A percentile compares a stretch with the other conserved stretches of the same genome.
Evolutionary conservation across 2,797 vertebrate genomes (phyloP).

Genomic region (Rachycentron canadum): DNA sequence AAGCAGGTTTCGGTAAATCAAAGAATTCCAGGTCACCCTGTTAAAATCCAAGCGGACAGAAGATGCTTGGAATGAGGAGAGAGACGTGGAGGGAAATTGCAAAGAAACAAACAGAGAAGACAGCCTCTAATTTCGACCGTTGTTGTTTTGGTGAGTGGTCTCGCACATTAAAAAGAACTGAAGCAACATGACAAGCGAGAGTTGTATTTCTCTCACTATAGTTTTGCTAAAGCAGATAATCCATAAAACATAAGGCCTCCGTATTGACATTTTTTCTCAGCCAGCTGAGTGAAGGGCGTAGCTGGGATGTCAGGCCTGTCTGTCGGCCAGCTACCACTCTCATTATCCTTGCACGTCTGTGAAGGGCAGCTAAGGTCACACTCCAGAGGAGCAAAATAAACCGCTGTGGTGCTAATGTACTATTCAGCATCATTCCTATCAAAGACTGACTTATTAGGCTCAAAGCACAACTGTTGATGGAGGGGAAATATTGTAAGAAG

Average conservation of each 20-base stretch:
- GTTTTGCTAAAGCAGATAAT: constrained; percentile 83
- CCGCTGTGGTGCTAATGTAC: constrained; percentile 69
- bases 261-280: constrained; percentile 80
- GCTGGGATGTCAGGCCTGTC: constrained; percentile 79
- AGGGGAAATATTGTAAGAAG: constrained; percentile 31
- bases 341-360: constrained; percentile 74
- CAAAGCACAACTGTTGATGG: constrained; percentile 58
- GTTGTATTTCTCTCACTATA: constrained; percentile 80
- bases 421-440: constrained; percentile 70
- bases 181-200: constrained; percentile 80
- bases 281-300: constrained; percentile 79
- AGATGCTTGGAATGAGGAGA: constrained; percentile 34
- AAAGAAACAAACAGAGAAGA: constrained; percentile 64
- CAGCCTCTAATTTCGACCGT: constrained; percentile 72
- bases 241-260: constrained; percentile 84
- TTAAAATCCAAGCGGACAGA: constrained; percentile 29
- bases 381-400: constrained; percentile 78
- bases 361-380: constrained; percentile 83
- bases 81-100: constrained; percentile 45
- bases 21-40: constrained; percentile 34
- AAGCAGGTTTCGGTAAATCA: constrained; percentile 20
- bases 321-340: constrained; percentile 79
- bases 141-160: constrained; percentile 73
- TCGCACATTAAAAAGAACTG: constrained; percentile 74
- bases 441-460: constrained; percentile 70